phyloP scores from a whole-genome alignment of 2,797 vertebrate genomes.

The Apodemus agrarius region DNA sequence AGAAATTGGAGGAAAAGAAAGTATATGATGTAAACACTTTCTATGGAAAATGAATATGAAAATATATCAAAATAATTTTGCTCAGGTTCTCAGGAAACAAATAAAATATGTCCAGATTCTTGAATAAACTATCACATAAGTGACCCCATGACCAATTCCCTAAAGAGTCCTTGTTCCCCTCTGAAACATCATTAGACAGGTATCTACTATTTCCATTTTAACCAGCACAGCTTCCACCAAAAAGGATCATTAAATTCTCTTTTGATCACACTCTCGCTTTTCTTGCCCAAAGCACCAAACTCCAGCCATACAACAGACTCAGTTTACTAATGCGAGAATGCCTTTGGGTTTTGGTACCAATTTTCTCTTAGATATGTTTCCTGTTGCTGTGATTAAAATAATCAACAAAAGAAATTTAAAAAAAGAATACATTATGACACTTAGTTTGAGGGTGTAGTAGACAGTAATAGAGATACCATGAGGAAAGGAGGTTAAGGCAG shows the following conservation, averaged over 20 bases:
- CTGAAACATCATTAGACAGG: not conserved
- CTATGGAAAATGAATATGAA: not conserved
- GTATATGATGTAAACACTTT: not conserved
- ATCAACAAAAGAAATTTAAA: not conserved
- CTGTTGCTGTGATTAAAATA: not conserved
- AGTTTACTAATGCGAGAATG: not conserved
- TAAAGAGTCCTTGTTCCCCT: not conserved
- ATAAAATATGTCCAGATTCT: not conserved
- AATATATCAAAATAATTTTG: not conserved
- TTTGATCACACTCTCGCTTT: not conserved
- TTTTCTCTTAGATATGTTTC: not conserved
- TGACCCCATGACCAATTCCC: not conserved
- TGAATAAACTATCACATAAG: not conserved
- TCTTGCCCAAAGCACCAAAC: not conserved
- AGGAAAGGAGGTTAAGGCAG: not conserved
- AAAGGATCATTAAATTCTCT: not conserved
- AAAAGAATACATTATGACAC: not conserved
- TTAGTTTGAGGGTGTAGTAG: not conserved
- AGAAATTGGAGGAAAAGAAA: not conserved
- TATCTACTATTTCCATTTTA: not conserved
- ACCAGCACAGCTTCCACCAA: not conserved
- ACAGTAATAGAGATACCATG: not conserved
- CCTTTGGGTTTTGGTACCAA: not conserved
- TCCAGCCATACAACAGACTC: not conserved
- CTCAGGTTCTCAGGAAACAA: not conserved